A percentile compares a stretch with the other conserved stretches of the same genome.
Conservation (phyloP, 2,113 vertebrate species). For the Sterna hirundo region DNA sequence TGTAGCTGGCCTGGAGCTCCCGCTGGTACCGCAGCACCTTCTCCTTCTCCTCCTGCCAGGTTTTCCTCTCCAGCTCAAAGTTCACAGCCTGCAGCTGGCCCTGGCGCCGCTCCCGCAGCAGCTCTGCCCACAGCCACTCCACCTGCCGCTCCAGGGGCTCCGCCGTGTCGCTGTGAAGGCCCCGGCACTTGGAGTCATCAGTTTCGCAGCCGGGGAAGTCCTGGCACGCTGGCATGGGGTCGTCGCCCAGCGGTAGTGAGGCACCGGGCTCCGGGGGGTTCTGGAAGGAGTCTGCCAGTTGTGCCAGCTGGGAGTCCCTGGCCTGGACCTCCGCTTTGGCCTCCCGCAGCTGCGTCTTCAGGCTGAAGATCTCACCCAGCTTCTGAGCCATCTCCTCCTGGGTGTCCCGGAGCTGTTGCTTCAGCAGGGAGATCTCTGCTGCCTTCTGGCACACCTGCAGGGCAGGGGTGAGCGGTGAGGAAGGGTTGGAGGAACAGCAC, state of each 20-base stretch:
- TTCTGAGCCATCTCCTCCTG: slow-evolving; percentile 95
- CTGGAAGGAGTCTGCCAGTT: slow-evolving; percentile 81
- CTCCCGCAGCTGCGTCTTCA: slow-evolving; percentile 92
- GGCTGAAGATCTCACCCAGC: slow-evolving; percentile 91
- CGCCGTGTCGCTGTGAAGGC: slow-evolving; percentile 67
- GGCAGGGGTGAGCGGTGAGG: accelerated
- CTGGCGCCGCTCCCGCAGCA: slow-evolving; percentile 90
- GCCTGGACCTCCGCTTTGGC: slow-evolving; percentile 80
- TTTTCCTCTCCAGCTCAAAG: slow-evolving; percentile 91
- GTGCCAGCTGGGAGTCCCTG: slow-evolving; percentile 83
- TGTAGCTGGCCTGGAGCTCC: slow-evolving; percentile 91
- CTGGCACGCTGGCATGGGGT: slow-evolving; percentile 55
- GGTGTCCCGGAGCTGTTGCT: slow-evolving; percentile 93
- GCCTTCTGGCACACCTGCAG: slow-evolving; percentile 91
- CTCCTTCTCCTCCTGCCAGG: slow-evolving; percentile 93
- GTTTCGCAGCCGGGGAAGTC: slow-evolving; percentile 73
- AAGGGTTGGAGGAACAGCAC: neutral
- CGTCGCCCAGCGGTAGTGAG: slow-evolving; percentile 50
- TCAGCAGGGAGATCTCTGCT: slow-evolving; percentile 93
- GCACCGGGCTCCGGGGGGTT: neutral
- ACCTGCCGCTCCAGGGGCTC: slow-evolving; percentile 66
- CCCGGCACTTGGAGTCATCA: slow-evolving; percentile 78
- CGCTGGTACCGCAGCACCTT: slow-evolving; percentile 76
- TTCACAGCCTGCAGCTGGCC: slow-evolving; percentile 87
- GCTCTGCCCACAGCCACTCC: slow-evolving; percentile 89